Conservation (phyloP, 2,797 vertebrate genomes). For the Myotis vivesi region DNA sequence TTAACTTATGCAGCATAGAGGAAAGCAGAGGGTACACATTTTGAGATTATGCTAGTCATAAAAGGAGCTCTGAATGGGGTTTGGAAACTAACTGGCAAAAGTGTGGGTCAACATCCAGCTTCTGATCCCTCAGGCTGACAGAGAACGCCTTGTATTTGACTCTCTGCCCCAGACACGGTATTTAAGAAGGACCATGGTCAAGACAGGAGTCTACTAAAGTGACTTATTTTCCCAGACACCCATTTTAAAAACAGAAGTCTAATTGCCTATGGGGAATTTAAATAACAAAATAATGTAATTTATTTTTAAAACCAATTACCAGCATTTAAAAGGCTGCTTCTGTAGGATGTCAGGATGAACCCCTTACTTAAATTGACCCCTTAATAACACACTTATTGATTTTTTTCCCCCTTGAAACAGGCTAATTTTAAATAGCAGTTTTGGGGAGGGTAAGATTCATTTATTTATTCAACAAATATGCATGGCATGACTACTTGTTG, state of each 20-base stretch:
- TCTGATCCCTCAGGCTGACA: neutral
- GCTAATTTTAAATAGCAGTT: slow-evolving; percentile 57
- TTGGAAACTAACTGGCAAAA: slow-evolving; percentile 58
- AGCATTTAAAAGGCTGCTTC: slow-evolving; percentile 62
- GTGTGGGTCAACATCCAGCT: slow-evolving; percentile 44
- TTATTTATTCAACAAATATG: slow-evolving; percentile 52
- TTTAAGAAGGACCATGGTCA: slow-evolving; percentile 51
- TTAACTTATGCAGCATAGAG: neutral
- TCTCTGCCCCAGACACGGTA: slow-evolving; percentile 43
- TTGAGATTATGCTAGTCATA: neutral
- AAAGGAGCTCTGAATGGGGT: slow-evolving; percentile 22
- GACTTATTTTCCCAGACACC: slow-evolving; percentile 56
- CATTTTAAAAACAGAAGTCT: slow-evolving; percentile 66
- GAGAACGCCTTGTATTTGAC: neutral
- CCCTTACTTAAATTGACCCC: slow-evolving; percentile 63
- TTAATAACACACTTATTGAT: slow-evolving; percentile 62
- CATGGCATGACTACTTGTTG: neutral
- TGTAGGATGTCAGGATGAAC: slow-evolving; percentile 48
- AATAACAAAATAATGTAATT: slow-evolving; percentile 72
- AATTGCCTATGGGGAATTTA: slow-evolving; percentile 63
- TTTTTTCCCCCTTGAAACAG: slow-evolving; percentile 36
- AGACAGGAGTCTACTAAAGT: slow-evolving; percentile 12
- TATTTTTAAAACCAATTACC: slow-evolving; percentile 71
- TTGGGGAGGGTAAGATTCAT: neutral
- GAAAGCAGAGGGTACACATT: neutral